Base-by-base conservation (phyloP, 2,888 invertebrate genomes). In the Endotricha flammealis region DNA sequence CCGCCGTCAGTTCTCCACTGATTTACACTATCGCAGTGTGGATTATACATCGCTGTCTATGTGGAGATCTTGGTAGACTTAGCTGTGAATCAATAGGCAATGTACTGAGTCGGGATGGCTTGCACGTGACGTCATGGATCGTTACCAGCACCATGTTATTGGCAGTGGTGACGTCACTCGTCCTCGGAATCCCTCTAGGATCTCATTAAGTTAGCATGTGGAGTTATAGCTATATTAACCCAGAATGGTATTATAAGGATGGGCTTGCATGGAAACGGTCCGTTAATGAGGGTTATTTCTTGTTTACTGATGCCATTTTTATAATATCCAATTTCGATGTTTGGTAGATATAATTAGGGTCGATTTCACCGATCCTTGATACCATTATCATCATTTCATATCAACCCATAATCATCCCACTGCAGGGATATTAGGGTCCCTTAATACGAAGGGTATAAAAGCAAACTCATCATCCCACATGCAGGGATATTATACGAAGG, bases 111-210 rank as follows among this genome's bases (percentile, higher is more conserved):
- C 58, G 64, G 69, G 72, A 73, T 67, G 69, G 57, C 56, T 55
- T 48, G 56, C 51, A 53, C 28, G 44, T 81, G 83, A 85, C 81
- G 83, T 83, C 85, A 83, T 45, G 55, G 66, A 71, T 77, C 77
- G 78, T 78, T 78, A 70, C 43, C 34, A 62, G 50, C 65, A 69
- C 67, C 75, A 73, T 71, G 53, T 37, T 53, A 50, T 48, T 49
- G 50, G 42, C 42, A 39, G 34, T 42, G 53, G 39, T 80, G 80
- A 77, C 79, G 78, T 82, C 81, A 82, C 40, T 44, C 44, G 70
- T 72, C 74, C 76, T 73, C 40, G 37, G 30, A 25, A 8, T 29
- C 41, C 35, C 34, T 29, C 36, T 34, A 22, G 13, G 20, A 39
- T 25, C 25, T 33, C 32, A 35, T 29, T 35, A 29, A 29, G 35